Conservation (phyloP, 1,140 invertebrate genomes). For the Cyrtorhinus lividipennis region DNA sequence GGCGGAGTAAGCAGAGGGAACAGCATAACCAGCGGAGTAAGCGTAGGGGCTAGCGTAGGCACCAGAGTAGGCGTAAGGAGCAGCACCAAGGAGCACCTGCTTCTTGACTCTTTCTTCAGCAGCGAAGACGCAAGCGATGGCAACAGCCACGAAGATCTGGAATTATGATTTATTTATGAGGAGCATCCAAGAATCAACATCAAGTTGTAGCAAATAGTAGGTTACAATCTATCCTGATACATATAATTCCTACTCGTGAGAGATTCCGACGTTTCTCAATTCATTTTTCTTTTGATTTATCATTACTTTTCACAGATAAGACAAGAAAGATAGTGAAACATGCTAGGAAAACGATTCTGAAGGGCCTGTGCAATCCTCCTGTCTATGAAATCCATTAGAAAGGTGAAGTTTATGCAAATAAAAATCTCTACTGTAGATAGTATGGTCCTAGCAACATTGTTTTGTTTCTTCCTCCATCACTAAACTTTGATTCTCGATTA, state of each 20-base stretch:
- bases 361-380: too few species aligned
- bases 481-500: not conserved
- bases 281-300: too few species aligned
- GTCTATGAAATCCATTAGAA: too few species aligned
- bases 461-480: too few species aligned
- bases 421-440: too few species aligned
- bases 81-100: constrained; percentile 16
- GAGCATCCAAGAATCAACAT: not conserved
- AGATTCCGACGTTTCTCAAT: not conserved
- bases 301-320: too few species aligned
- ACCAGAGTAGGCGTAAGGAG: constrained; percentile 3
- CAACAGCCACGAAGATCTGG: constrained; percentile 16
- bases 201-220: not conserved
- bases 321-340: not conserved
- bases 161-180: not conserved
- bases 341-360: not conserved
- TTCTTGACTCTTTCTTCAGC: constrained; percentile 19
- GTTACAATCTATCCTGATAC: not conserved
- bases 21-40: not conserved
- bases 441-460: too few species aligned
- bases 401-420: too few species aligned
- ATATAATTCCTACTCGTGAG: not conserved
- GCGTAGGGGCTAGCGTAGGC: not conserved
- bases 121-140: constrained; percentile 16
- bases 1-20: constrained; percentile 3